These are phyloP conservation scores for Chymomyza procnemis DNA, from an alignment of 2,888 invertebrate genomes.

Conservation along the genomic window DNA sequence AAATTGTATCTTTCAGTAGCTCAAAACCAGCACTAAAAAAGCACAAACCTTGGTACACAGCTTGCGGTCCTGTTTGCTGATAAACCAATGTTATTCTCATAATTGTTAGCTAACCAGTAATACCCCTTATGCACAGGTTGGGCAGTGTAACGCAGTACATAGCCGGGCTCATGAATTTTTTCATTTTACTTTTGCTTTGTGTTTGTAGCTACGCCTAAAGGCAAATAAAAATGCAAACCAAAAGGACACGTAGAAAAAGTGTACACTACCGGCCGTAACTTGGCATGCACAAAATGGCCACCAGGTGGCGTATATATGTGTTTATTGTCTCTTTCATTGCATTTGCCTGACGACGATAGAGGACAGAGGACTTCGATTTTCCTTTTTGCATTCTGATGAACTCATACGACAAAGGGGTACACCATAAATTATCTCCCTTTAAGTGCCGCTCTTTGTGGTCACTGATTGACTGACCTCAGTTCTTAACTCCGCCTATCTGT, in stretches of 20 bases:
- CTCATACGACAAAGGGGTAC: background rate
- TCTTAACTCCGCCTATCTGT: background rate
- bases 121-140: background rate
- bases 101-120: background rate
- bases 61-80: too few relatives aligned
- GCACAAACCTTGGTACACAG: too few relatives aligned
- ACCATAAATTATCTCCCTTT: conserved; percentile 14
- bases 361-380: conserved; percentile 13
- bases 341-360: too few relatives aligned
- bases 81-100: background rate
- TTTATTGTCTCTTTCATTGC: background rate
- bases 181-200: background rate
- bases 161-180: background rate
- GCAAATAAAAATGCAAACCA: background rate
- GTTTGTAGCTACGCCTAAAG: background rate
- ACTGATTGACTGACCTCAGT: conserved; percentile 7
- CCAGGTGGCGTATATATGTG: background rate
- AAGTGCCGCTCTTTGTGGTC: conserved; percentile 10
- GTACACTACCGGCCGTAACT: background rate
- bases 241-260: background rate
- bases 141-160: background rate
- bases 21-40: too few relatives aligned
- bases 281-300: background rate
- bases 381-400: conserved; percentile 5
- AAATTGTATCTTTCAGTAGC: too few relatives aligned